phyloP scores from a whole-genome alignment of 2,888 invertebrate genomes.

The Anticlea derivata region DNA sequence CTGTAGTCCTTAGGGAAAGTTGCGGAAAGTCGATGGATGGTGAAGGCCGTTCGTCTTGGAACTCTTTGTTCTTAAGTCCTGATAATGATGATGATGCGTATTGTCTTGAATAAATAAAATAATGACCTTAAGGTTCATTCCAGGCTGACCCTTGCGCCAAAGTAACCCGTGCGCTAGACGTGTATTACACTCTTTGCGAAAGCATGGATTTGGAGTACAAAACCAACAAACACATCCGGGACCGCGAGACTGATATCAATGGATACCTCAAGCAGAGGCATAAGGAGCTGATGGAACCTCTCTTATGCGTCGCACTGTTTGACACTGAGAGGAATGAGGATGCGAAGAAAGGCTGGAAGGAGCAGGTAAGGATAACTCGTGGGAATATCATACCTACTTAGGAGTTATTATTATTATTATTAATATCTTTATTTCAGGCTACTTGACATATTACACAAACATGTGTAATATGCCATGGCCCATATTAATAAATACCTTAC shows the following conservation, averaged over 20 bases:
- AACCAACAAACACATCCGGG: constrained; percentile 79
- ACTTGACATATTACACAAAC: too few relatives aligned
- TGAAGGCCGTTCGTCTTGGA: too few relatives aligned
- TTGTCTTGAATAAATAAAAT: too few relatives aligned
- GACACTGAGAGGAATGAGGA: constrained; percentile 81
- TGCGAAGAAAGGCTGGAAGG: constrained; percentile 76
- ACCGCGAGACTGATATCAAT: constrained; percentile 69
- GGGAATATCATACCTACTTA: too few relatives aligned
- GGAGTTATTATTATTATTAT: too few relatives aligned
- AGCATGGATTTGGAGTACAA: constrained; percentile 86
- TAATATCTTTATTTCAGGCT: too few relatives aligned
- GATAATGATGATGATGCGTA: too few relatives aligned
- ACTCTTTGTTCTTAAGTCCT: too few relatives aligned
- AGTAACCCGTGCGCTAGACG: constrained; percentile 84
- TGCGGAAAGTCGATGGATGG: too few relatives aligned
- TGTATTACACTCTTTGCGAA: constrained; percentile 85
- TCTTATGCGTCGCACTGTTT: constrained; percentile 73
- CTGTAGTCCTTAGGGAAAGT: too few relatives aligned
- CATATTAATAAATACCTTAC: too few relatives aligned
- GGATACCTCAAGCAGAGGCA: constrained; percentile 67
- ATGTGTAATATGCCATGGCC: too few relatives aligned
- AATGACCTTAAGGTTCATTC: not conserved
- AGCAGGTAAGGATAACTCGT: constrained; percentile 73
- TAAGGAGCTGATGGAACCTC: constrained; percentile 73
- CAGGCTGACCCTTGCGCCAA: constrained; percentile 86